Evolutionary conservation across 2,888 invertebrate genomes (phyloP).

Genomic region (Lochmaea capreae): DNA sequence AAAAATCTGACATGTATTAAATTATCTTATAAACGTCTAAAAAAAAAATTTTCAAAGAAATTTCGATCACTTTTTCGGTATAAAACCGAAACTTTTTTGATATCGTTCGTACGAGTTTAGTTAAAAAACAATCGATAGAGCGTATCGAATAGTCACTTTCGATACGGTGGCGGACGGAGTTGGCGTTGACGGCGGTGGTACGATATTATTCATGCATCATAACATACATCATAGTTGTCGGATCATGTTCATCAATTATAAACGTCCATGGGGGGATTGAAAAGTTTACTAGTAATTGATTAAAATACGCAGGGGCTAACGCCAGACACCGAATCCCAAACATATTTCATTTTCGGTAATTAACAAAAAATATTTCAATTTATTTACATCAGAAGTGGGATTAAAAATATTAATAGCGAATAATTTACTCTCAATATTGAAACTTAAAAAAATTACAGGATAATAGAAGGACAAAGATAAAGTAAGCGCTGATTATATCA

Average conservation of each 20-base stretch:
- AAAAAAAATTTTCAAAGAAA: too few species aligned
- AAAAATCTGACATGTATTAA: too few species aligned
- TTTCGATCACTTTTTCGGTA: too few species aligned
- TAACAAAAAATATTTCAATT: slow-evolving; percentile 4
- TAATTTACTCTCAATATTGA: too few species aligned
- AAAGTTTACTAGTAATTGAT: slow-evolving; percentile 38
- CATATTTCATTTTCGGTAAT: slow-evolving; percentile 14
- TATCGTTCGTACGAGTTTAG: background rate
- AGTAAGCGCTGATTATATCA: too few species aligned
- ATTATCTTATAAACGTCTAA: too few species aligned
- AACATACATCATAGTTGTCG: slow-evolving; percentile 48
- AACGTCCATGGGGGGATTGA: slow-evolving; percentile 37
- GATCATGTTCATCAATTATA: slow-evolving; percentile 47
- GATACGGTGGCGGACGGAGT: slow-evolving; percentile 36
- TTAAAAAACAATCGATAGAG: slow-evolving; percentile 41
- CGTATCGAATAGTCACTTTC: slow-evolving; percentile 46
- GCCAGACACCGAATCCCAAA: slow-evolving; percentile 4
- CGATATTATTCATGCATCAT: slow-evolving; percentile 48
- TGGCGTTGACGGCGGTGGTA: slow-evolving; percentile 28
- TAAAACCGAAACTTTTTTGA: background rate
- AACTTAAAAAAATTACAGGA: too few species aligned
- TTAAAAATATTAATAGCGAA: too few species aligned
- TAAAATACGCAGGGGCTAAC: slow-evolving; percentile 24
- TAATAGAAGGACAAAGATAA: too few species aligned
- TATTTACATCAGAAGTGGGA: slow-evolving; percentile 1